Conservation (phyloP, 1,140 invertebrate species). For the Euwallacea fornicatus region DNA sequence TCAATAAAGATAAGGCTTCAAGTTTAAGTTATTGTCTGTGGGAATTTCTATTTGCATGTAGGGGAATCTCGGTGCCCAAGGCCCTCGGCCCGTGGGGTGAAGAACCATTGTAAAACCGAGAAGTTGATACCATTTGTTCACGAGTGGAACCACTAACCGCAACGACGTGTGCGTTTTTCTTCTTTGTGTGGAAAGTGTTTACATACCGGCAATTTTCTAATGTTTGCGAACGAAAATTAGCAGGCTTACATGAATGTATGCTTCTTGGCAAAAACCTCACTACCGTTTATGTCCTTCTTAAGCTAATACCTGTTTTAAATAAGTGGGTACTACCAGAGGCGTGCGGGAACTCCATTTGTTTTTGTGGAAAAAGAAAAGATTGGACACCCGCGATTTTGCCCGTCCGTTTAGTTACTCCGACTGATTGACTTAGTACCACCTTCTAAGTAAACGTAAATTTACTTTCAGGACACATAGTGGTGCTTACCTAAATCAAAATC, state of each 20-base stretch:
- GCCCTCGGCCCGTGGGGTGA: too few relatives aligned
- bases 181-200: slow-evolving; percentile 13
- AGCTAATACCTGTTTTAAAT: slow-evolving; percentile 34
- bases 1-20: slow-evolving; percentile 17
- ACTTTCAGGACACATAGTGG: not conserved
- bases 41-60: not conserved
- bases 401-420: too few relatives aligned
- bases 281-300: slow-evolving; percentile 36
- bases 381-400: too few relatives aligned
- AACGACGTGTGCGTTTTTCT: not conserved
- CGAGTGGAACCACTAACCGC: not conserved
- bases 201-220: slow-evolving; percentile 23
- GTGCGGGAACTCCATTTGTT: not conserved
- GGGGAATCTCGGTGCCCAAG: too few relatives aligned
- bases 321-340: slow-evolving; percentile 25
- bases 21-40: not conserved
- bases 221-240: slow-evolving; percentile 33
- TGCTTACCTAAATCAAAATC: too few relatives aligned
- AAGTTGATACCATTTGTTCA: not conserved
- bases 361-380: too few relatives aligned
- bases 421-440: not conserved
- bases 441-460: not conserved
- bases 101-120: not conserved
- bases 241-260: slow-evolving; percentile 23
- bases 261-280: slow-evolving; percentile 27